Evolutionary conservation across 2,797 vertebrate species (phyloP).

Genomic region (Monodelphis domestica): DNA sequence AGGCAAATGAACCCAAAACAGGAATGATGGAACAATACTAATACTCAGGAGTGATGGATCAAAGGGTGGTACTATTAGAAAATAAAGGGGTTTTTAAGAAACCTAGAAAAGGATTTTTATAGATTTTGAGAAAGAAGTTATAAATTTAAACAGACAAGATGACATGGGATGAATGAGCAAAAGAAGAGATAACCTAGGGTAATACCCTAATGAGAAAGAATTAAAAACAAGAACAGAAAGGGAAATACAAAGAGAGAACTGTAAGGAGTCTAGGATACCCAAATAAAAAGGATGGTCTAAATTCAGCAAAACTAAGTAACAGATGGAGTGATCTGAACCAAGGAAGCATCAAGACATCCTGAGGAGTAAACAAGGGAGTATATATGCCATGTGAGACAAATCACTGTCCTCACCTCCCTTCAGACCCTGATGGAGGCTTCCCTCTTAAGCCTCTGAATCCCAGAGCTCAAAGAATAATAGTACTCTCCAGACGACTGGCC

Average conservation of each 20-base stretch:
- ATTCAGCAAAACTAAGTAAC: background rate
- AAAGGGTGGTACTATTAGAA: background rate
- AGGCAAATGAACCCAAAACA: background rate
- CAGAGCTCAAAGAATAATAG: background rate
- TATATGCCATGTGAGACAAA: background rate
- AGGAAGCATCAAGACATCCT: background rate
- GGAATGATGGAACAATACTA: background rate
- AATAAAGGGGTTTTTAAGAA: background rate
- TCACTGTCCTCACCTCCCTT: background rate
- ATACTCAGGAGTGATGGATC: background rate
- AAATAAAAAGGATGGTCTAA: background rate
- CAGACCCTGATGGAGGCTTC: background rate
- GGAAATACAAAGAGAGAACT: background rate
- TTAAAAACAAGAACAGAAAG: background rate
- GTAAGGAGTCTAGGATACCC: background rate
- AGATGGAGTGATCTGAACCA: background rate
- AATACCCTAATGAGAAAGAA: background rate
- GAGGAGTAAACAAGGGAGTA: background rate
- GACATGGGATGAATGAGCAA: background rate
- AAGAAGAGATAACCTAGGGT: background rate
- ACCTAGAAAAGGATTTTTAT: background rate
- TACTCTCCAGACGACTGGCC: background rate
- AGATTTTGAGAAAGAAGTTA: background rate
- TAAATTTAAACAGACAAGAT: background rate
- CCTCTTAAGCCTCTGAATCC: background rate